Conservation (phyloP, 2,113 vertebrate species). For the mouse (Mus musculus) region GRCm39 chr2:136945501-136946000, state of each 20-base stretch:
- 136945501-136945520: constrained; percentile 64
- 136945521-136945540: constrained; percentile 53
- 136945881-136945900: constrained; percentile 83
- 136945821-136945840: constrained; percentile 84
- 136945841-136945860: constrained; percentile 88
- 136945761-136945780: constrained; percentile 55
- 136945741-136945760: not conserved
- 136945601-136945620: not conserved
- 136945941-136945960: constrained; percentile 69
- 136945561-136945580: constrained; percentile 52
- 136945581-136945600: constrained; percentile 5
- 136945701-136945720: not conserved
- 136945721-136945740: not conserved
- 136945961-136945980: constrained; percentile 53
- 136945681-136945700: not conserved
- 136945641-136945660: not conserved
- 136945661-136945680: not conserved
- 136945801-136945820: constrained; percentile 85
- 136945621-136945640: constrained; percentile 42
- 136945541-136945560: constrained; percentile 74
- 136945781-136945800: not conserved
- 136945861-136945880: constrained; percentile 73
- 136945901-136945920: constrained; percentile 84
- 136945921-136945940: constrained; percentile 70
- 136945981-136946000: constrained; percentile 32